Evolutionary conservation across 2,113 vertebrate genomes (phyloP), one percentile per base, ranked within the genome.

Genomic region (Scophthalmus maximus): DNA sequence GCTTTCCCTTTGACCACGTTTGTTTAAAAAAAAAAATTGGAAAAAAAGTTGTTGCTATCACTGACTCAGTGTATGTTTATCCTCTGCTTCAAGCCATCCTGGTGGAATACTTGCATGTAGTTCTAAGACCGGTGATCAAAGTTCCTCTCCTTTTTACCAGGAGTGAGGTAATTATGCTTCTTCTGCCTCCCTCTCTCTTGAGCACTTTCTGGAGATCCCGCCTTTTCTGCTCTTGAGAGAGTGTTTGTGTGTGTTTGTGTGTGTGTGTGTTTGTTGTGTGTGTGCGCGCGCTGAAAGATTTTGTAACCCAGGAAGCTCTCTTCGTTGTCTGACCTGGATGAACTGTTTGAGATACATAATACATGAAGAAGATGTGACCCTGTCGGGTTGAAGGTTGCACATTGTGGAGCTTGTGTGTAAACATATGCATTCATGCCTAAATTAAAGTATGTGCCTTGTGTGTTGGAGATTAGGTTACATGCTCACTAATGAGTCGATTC

Each of bases 91-190:
- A 89, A 98, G 97, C 95, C 18, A 32, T 89, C 1, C 40, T 95
- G 70, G 92, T 95, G 91, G 97, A 98, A 65, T 91, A 90, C 70
- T 69, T 97, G 60, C 95, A 97, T n/a, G 26, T 95, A 42, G 73
- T 92, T 6, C 90, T 98, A 68, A 93, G 91, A 65, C 97, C 96
- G 0, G 25, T 97, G 63, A 90, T 95, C 22, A 91, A 90, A 29
- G 74, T 96, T 32, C 95, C 95, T 3, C 95, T 95, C 0, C 85
- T 97, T 58, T 93, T 98, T 64, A 99, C 96, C 79, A 94, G 95
- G 67, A 96, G 91, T 61, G 96, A 98, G 95, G 97, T 98, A 89
- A 79, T 20, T 22, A 32, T 50, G 6, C 42, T 46, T 55, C 11
- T 29, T n/a, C n/a, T n/a, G n/a, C n/a, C n/a, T n/a, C n/a, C n/a